These are phyloP conservation scores for Penaeus indicus DNA, from an alignment of 1,140 invertebrate genomes.

Conservation along the genomic window DNA sequence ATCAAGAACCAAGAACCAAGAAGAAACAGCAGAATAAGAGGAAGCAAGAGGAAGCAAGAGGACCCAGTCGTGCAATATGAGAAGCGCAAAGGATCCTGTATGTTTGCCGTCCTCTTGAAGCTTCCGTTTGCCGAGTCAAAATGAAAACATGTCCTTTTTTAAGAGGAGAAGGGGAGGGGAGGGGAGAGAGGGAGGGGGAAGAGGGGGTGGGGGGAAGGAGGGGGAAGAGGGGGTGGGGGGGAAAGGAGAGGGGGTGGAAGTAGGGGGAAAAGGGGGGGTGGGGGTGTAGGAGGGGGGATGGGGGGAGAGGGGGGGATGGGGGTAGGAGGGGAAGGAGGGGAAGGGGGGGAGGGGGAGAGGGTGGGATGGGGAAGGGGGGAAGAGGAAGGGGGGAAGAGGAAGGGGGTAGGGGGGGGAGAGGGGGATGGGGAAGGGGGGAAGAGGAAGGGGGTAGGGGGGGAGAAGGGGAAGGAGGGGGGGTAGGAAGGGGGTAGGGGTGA, in stretches of 20 bases:
- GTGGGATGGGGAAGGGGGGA: neutral
- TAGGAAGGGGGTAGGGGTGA: neutral
- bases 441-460: neutral
- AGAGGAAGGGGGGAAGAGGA: neutral
- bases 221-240: no score
- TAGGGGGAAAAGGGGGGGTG: neutral
- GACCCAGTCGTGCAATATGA: constrained; percentile 40
- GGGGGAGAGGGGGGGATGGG: no score
- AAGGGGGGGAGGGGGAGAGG: neutral
- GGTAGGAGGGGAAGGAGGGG: neutral
- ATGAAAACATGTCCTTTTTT: constrained; percentile 52
- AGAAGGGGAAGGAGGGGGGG: neutral
- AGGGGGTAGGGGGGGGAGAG: neutral
- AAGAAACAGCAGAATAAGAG: no score
- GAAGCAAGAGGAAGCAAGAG: no score
- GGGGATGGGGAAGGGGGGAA: neutral
- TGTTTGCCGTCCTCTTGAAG: constrained; percentile 51
- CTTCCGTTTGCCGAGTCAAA: constrained; percentile 57
- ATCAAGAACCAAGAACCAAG: no score
- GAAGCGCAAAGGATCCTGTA: constrained; percentile 33
- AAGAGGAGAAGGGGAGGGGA: neutral
- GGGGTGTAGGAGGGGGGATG: neutral
- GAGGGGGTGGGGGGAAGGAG: neutral
- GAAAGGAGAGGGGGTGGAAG: neutral
- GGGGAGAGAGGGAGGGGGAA: neutral